phyloP scores from a whole-genome alignment of 2,797 vertebrate genomes.

The Falco peregrinus region DNA sequence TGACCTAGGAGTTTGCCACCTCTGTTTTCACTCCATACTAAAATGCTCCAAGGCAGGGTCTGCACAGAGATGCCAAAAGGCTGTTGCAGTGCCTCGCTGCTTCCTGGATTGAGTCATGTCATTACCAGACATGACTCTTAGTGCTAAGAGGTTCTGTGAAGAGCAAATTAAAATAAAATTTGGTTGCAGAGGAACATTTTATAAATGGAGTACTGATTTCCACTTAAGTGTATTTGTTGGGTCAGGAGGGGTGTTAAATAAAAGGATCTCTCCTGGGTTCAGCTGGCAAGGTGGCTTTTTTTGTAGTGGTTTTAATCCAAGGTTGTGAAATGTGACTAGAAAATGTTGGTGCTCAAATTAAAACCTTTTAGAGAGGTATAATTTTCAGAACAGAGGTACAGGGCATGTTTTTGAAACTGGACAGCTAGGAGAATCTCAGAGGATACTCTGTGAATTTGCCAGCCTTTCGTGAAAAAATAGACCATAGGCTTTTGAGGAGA shows the following conservation, averaged over 20 bases:
- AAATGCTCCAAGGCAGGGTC: neutral
- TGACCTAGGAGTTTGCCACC: neutral
- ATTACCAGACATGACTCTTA: neutral
- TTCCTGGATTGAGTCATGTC: neutral
- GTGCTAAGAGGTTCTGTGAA: neutral
- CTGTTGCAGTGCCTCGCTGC: neutral
- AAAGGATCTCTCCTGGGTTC: neutral
- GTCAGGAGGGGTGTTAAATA: neutral
- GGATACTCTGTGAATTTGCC: neutral
- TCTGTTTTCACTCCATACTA: neutral
- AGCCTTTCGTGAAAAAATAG: neutral
- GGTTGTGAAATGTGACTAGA: neutral
- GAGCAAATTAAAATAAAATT: conserved; percentile 2
- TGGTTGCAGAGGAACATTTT: neutral
- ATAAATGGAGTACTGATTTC: neutral
- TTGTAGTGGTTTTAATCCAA: neutral
- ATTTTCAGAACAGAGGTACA: neutral
- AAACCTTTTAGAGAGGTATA: neutral
- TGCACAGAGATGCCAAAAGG: neutral
- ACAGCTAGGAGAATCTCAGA: neutral
- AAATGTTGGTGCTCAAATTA: neutral
- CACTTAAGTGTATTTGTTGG: neutral
- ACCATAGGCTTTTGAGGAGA: neutral
- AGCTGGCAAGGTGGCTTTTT: neutral
- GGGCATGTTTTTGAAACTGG: neutral